Base-by-base conservation (phyloP, 2,797 vertebrate genomes). In the Acanthopagrus latus region DNA sequence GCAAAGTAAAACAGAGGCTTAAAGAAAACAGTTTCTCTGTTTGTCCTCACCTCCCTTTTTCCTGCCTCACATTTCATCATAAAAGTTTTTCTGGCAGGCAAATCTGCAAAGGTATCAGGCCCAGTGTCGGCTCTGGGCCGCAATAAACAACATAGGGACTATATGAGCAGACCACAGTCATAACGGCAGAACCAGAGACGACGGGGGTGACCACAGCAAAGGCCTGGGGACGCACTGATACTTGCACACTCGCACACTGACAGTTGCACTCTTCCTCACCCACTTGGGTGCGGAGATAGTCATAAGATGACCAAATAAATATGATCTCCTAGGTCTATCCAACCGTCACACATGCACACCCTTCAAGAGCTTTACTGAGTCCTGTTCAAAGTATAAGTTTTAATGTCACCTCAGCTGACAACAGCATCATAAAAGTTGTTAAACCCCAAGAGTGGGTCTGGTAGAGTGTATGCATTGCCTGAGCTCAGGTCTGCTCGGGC, bases 41-140 rank as follows among this genome's bases (percentile, higher is more conserved):
- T 92, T 93, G 90, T 92, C 88, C 90, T 90, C 91, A 81, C 86
- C 89, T 91, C 87, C 87, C 89, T 90, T 92, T 91, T 84, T 82
- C 89, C 89, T 90, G 84, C 77, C 85, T 93, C 91, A 87, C 86
- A 90, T 93, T 94, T 93, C 92, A 93, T 92, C 91, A 93, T 92
- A 92, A 93, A 92, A 87, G 88, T 89, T 93, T 91, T 93, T 93
- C 89, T 94, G 94, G 92, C 93, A 91, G 70, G 64, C 52, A 8
- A 58, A 84, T 88, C 70, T 84, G 80, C 80, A 76, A 88, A 91
- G 89, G 90, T 93, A 93, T 90, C 88, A 73, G 84, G 85, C 76
- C 80, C 81, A 56, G 78, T 59, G 52, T 80, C 82, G 84, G 90
- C 91, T 91, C 89, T 33, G 85, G 86, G 89, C 90, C 69, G 86